phyloP scores from a whole-genome alignment of 2,888 invertebrate species.

The Lycia hirtaria region DNA sequence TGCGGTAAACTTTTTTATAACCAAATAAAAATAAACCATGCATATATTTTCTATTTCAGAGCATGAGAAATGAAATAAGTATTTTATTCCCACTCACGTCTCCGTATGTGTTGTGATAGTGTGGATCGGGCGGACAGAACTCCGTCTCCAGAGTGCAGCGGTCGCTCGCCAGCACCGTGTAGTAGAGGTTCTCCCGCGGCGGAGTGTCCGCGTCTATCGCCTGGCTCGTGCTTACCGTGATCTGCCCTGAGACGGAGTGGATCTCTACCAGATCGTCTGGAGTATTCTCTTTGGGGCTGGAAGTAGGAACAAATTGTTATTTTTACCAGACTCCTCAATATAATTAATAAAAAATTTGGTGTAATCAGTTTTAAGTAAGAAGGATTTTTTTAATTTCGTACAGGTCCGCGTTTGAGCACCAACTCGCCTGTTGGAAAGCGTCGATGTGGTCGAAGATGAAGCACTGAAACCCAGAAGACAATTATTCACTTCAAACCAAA shows the following conservation, averaged over 20 bases:
- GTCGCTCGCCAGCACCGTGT: constrained; percentile 84
- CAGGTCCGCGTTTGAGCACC: too few species aligned
- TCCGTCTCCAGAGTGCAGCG: constrained; percentile 54
- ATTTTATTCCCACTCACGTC: constrained; percentile 58
- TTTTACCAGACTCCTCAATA: background rate
- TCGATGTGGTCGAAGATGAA: too few species aligned
- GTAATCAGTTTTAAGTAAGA: too few species aligned
- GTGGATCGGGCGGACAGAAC: constrained; percentile 63
- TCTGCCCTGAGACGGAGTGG: constrained; percentile 77
- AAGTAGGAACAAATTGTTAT: background rate
- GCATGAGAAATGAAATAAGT: too few species aligned
- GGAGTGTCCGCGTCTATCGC: constrained; percentile 85
- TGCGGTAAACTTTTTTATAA: too few species aligned
- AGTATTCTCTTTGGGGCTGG: constrained; percentile 73
- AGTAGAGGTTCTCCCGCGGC: constrained; percentile 74
- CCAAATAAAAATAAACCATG: too few species aligned
- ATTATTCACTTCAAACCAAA: too few species aligned
- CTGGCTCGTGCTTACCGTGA: constrained; percentile 71
- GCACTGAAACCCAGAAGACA: too few species aligned
- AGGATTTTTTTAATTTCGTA: too few species aligned
- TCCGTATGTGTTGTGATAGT: constrained; percentile 62
- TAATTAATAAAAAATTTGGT: too few species aligned
- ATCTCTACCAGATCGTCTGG: constrained; percentile 78
- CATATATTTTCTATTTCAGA: too few species aligned
- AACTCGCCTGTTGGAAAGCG: too few species aligned